phyloP scores from a whole-genome alignment of 2,888 invertebrate genomes.

The Fragum fragum region DNA sequence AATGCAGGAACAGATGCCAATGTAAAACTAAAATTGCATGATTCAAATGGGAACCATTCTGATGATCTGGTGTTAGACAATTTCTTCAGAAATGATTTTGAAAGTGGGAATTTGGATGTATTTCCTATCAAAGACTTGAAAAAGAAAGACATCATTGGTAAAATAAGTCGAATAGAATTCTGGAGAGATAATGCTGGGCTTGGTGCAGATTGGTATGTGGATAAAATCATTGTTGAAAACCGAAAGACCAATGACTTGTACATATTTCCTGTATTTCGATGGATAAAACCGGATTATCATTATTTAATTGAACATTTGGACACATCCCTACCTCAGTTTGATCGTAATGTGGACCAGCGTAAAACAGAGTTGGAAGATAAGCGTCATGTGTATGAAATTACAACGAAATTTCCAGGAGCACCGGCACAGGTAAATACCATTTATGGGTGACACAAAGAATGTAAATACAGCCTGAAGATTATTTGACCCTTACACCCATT shows the following conservation, averaged over 20 bases:
- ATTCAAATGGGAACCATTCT: constrained; percentile 82
- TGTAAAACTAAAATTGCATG: constrained; percentile 85
- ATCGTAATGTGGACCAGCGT: constrained; percentile 83
- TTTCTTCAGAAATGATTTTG: constrained; percentile 83
- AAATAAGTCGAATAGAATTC: constrained; percentile 83
- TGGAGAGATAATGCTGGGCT: constrained; percentile 86
- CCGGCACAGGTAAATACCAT: constrained; percentile 75
- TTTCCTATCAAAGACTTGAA: constrained; percentile 76
- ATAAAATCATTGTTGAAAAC: constrained; percentile 80
- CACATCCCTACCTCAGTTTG: constrained; percentile 86
- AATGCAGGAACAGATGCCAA: constrained; percentile 87
- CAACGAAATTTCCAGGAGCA: constrained; percentile 67
- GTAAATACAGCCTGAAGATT: too few relatives aligned
- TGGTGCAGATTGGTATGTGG: constrained; percentile 86
- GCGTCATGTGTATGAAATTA: constrained; percentile 76
- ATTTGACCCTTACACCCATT: too few relatives aligned
- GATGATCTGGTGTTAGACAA: constrained; percentile 84
- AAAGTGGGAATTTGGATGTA: constrained; percentile 84
- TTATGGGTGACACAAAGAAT: too few relatives aligned
- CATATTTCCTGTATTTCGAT: constrained; percentile 86
- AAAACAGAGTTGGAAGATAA: constrained; percentile 85
- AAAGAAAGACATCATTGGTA: constrained; percentile 64
- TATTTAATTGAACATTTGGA: constrained; percentile 86
- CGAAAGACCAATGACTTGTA: constrained; percentile 72
- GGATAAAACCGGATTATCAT: constrained; percentile 85